Conservation (phyloP, 2,113 vertebrate species). For the Ciconia stormi region DNA sequence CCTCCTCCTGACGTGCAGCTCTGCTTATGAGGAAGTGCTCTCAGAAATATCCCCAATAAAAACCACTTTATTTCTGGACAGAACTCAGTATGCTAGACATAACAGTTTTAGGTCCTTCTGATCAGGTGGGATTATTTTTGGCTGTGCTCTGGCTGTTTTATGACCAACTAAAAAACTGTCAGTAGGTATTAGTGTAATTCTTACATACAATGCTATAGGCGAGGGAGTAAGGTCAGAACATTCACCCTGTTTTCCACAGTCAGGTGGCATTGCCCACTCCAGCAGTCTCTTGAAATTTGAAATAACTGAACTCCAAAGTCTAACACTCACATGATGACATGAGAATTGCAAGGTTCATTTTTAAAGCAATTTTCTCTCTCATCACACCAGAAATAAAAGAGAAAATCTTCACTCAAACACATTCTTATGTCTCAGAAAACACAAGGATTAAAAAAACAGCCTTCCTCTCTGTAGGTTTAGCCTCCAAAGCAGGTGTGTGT, state of each 20-base stretch:
- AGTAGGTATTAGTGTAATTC: not conserved
- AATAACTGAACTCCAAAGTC: not conserved
- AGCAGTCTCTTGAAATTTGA: not conserved
- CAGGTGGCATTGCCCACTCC: not conserved
- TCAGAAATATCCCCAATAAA: not conserved
- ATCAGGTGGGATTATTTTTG: not conserved
- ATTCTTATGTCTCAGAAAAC: not conserved
- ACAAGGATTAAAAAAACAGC: not conserved
- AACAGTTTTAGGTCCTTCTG: not conserved
- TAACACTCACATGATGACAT: not conserved
- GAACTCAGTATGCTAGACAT: accelerated
- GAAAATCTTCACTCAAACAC: not conserved
- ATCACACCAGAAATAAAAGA: not conserved
- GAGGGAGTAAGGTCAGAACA: not conserved
- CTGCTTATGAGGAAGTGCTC: not conserved
- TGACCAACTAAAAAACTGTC: not conserved
- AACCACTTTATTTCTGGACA: not conserved
- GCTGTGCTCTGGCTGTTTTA: not conserved
- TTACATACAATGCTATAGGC: not conserved
- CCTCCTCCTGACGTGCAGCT: not conserved
- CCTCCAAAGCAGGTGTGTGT: not conserved
- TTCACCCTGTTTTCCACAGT: not conserved
- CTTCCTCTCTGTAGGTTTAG: not conserved
- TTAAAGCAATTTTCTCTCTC: not conserved
- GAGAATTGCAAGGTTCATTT: not conserved